Evolutionary conservation across 2,113 vertebrate genomes (phyloP), one percentile per base, ranked within the genome.

Genomic region (Cheilinus undulatus): DNA sequence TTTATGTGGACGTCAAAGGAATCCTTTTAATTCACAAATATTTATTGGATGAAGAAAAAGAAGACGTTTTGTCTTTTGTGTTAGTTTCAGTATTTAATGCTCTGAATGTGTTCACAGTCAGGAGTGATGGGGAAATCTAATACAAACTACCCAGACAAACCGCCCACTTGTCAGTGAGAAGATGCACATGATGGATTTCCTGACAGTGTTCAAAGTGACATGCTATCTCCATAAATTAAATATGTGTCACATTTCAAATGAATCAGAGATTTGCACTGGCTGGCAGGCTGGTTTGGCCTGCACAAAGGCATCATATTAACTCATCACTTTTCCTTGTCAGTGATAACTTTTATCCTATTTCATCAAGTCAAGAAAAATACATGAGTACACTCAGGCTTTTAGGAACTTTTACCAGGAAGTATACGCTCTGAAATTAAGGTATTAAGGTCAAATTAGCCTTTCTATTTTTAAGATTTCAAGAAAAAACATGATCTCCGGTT

Each of bases 241-340:
- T 40, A 38, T 7, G 28, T 24, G 17, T 50, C 43, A 58, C 12
- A n/a, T 11, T 51, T 45, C 5, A 66, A 19, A 58, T 3, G 52
- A 36, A 27, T 26, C 11, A 30, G 20, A 42, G 17, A 45, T 45
- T 8, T 45, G 20, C 34, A 30, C 53, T 11, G 14, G 51, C 5
- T 24, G 24, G 45, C 36, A 20, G 10, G 23, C 48, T 48, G 6
- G 3, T 19, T 27, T 8, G 17, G 11, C 7, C 8, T 43, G 27
- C 17, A 50, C 36, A 48, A 14, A 57, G 43, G 14, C 19, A 32
- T 61, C 49, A 4, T 61, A 38, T 40, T 53, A 46, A 54, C 50
- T 53, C 28, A 14, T 46, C 7, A 15, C 3, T 13, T 23, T 9
- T 24, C 14, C 4, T 6, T 11, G 3, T 38, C 30, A 19, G n/a